Percentiles rank a stretch among this genome's conserved stretches.
Evolutionary conservation across 2,888 invertebrate species (phyloP).

Genomic region (Hipparchia sbordonii): DNA sequence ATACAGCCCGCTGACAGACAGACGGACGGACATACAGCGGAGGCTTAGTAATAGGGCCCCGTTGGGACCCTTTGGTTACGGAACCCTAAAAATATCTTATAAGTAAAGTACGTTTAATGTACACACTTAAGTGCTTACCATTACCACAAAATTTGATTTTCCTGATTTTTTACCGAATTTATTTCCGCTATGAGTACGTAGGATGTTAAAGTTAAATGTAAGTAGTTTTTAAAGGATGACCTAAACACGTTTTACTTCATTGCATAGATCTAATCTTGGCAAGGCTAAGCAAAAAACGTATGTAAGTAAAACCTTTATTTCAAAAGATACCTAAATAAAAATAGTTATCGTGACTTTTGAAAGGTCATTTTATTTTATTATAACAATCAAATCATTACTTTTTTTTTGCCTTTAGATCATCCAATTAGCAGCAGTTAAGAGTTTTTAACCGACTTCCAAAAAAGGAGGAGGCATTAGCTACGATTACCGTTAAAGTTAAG

Average conservation of each 20-base stretch:
- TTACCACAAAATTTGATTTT: not conserved
- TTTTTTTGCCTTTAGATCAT: conserved; percentile 21
- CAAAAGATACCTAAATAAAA: conserved; percentile 28
- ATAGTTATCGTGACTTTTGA: conserved; percentile 44
- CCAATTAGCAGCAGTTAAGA: conserved; percentile 23
- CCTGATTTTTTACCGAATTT: conserved; percentile 31
- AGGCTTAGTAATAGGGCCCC: no score
- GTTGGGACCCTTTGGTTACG: no score
- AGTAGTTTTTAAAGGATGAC: conserved; percentile 22
- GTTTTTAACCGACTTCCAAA: no score
- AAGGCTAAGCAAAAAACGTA: conserved; percentile 50
- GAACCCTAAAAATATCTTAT: no score
- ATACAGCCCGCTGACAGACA: no score
- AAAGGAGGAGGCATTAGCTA: no score
- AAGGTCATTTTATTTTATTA: conserved; percentile 44
- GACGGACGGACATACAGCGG: no score
- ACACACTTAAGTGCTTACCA: not conserved
- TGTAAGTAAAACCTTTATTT: conserved; percentile 43
- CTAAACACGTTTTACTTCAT: conserved; percentile 44
- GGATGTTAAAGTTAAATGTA: not conserved
- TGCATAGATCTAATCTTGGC: conserved; percentile 40
- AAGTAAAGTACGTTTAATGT: not conserved
- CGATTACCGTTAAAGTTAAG: no score
- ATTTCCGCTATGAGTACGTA: conserved; percentile 36
- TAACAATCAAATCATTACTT: conserved; percentile 15